Conservation (phyloP, 2,113 vertebrate species). For the Nibea coibor region DNA sequence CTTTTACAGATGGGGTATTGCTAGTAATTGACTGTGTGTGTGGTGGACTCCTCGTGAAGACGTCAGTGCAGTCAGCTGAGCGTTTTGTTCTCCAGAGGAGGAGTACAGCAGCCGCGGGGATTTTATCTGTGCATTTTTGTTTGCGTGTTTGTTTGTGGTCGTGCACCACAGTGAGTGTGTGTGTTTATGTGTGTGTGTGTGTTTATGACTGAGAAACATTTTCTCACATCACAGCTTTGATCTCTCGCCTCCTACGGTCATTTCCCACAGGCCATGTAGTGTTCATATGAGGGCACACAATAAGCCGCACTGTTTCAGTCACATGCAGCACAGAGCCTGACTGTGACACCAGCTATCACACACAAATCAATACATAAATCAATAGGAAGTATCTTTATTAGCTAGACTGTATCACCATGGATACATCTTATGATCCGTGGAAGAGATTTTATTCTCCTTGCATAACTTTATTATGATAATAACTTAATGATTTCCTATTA, state of each 20-base stretch:
- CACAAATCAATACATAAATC: conserved; percentile 8
- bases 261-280: conserved; percentile 67
- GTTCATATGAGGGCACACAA: conserved; percentile 68
- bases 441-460: background rate
- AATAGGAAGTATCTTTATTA: background rate
- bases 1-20: background rate
- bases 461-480: background rate
- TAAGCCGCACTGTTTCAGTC: conserved; percentile 67
- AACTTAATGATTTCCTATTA: background rate
- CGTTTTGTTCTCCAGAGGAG: conserved; percentile 56
- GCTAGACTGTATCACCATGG: background rate
- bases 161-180: conserved; percentile 37
- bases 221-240: conserved; percentile 72
- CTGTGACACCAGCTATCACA: conserved; percentile 23
- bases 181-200: conserved; percentile 17
- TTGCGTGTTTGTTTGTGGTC: conserved; percentile 47
- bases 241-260: conserved; percentile 68
- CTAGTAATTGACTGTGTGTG: background rate
- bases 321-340: conserved; percentile 63
- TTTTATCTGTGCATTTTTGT: conserved; percentile 68
- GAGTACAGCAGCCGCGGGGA: conserved; percentile 42
- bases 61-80: conserved; percentile 67
- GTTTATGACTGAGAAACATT: conserved; percentile 56
- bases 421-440: background rate
- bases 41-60: conserved; percentile 25